Conservation (phyloP, 2,113 vertebrate genomes). For the Oceanites oceanicus region DNA sequence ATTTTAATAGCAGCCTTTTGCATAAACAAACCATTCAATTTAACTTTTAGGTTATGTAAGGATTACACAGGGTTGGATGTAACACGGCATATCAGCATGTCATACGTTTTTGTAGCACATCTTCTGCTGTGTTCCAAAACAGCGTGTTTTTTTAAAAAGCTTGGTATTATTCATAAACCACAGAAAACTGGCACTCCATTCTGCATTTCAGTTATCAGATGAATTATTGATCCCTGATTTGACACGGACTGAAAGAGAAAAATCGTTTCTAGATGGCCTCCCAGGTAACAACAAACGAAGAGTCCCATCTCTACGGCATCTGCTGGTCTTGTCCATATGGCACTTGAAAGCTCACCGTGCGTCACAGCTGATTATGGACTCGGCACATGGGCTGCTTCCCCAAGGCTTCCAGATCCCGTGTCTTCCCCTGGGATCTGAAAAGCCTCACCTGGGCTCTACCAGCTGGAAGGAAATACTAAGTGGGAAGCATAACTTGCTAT, state of each 20-base stretch:
- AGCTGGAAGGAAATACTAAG: not conserved
- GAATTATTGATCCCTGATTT: not conserved
- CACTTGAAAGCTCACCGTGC: not conserved
- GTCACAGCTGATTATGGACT: not conserved
- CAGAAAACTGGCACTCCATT: not conserved
- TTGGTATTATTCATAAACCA: not conserved
- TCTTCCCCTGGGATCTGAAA: not conserved
- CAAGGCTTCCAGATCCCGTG: not conserved
- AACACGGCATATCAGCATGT: not conserved
- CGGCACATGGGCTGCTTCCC: not conserved
- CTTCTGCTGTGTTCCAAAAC: not conserved
- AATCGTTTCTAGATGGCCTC: not conserved
- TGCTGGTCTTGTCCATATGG: not conserved
- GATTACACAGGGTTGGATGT: not conserved
- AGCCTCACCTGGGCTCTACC: not conserved
- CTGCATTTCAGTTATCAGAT: not conserved
- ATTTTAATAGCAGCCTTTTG: not conserved
- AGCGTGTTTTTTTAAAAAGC: not conserved
- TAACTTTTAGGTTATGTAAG: not conserved
- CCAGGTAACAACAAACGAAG: not conserved
- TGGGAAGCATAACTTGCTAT: not conserved
- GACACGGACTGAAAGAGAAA: not conserved
- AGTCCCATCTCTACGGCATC: rapidly evolving
- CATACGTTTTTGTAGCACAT: not conserved
- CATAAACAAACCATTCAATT: not conserved